Evolutionary conservation across 2,113 vertebrate species (phyloP).

Genomic region (Sturnus vulgaris): DNA sequence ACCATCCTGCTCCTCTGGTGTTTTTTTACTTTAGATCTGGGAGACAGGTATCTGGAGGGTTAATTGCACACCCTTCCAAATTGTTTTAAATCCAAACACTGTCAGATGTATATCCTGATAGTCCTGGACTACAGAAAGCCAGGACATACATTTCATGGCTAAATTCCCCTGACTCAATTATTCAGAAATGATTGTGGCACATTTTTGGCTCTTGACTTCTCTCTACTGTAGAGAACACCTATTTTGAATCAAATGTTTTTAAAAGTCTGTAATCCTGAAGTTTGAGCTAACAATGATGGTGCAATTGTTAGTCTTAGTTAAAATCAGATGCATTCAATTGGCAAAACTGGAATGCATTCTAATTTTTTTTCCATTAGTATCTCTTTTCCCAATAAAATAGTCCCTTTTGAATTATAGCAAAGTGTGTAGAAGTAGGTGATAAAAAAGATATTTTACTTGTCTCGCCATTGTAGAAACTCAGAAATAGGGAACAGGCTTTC

Average conservation of each 20-base stretch:
- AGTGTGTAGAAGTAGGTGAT: neutral
- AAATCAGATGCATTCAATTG: neutral
- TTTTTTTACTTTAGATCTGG: neutral
- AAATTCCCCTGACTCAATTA: neutral
- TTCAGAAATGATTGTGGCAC: neutral
- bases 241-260: neutral
- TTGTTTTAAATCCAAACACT: neutral
- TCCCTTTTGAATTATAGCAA: neutral
- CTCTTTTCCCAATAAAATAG: neutral
- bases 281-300: neutral
- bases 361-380: neutral
- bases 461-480: neutral
- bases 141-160: neutral
- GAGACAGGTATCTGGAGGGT: neutral
- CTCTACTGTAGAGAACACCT: neutral
- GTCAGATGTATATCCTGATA: neutral
- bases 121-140: neutral
- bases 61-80: neutral
- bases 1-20: neutral
- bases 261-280: neutral
- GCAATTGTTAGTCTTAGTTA: neutral
- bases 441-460: neutral
- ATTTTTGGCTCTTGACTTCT: neutral
- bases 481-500: neutral
- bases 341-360: neutral